Base-by-base conservation (phyloP, 1,140 invertebrate species). In the Bathynomus jamesi region DNA sequence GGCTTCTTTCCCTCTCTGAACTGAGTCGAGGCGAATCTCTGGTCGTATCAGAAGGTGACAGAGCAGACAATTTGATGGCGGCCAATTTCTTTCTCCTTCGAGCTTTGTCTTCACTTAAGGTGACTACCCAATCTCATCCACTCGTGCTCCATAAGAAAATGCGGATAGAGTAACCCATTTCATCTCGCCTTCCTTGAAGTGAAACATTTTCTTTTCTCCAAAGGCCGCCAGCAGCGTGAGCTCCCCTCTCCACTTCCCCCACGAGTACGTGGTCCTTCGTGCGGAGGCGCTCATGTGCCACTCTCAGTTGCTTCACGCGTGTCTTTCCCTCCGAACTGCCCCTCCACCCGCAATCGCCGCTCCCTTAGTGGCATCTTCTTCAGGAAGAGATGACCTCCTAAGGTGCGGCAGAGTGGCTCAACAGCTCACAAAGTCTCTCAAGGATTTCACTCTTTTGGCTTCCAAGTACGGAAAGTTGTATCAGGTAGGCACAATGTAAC, bases 261-360 rank as follows among this genome's bases (percentile, higher is more conserved):
- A 76, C 64, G 71, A 76, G 30, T 96, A 89, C 82, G 86, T 89
- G 24, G 88, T 86, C 77, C 82, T 91, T 13, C 83, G 93, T 7
- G 87, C 87, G 21, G 89, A 92, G 82, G 88, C 93, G 78, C 83
- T 96, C 17, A 88, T 91, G 73, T 87, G 89, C 21, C 84, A 94
- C 30, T 85, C 87, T 0, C 87, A 91, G 76, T 84, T 95, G 7
- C 84, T 93, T 25, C 87, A 89, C 31, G 88, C 90, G 0, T 93
- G 91, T 79, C 87, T 89, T 79, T 90, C 91, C 53, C 85, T 96
- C 28, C 91, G 91, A 78, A 93, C 94, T 70, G 91, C 93, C 64
- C 94, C 94, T 27, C 94, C 94, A 29, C 93, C 95, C 2, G 94
- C 94, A 2, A 95, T 96, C 73, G 93, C 94, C 0, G 87, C 89